phyloP scores from a whole-genome alignment of 2,888 invertebrate genomes.

The Lordiphosa andalusiaca region DNA sequence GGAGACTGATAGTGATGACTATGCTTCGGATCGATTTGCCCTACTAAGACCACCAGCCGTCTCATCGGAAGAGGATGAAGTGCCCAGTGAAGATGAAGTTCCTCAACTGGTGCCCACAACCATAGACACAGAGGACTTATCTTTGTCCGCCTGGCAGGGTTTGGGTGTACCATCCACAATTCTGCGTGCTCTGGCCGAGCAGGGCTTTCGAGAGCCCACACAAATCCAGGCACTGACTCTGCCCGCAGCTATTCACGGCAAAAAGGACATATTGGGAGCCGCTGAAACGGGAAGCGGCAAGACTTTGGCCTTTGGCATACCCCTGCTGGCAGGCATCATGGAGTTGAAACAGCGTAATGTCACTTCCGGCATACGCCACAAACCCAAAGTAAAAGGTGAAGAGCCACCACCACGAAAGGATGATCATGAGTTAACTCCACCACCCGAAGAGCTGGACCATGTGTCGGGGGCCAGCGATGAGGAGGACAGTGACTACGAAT shows the following conservation, averaged over 20 bases:
- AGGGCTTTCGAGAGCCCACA: slow-evolving; percentile 91
- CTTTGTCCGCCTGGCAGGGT: slow-evolving; percentile 83
- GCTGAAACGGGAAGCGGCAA: slow-evolving; percentile 99
- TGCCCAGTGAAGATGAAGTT: slow-evolving; percentile 35
- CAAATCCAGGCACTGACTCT: slow-evolving; percentile 91
- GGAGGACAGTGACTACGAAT: slow-evolving; percentile 50
- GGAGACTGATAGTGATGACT: slow-evolving; percentile 32
- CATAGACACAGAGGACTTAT: slow-evolving; percentile 29
- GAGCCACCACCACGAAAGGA: slow-evolving; percentile 24
- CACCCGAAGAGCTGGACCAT: slow-evolving; percentile 75
- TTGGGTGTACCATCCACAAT: slow-evolving; percentile 85
- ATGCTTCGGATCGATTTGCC: slow-evolving; percentile 64
- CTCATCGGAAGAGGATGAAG: slow-evolving; percentile 42
- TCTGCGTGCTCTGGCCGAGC: slow-evolving; percentile 87
- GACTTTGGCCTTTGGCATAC: slow-evolving; percentile 98
- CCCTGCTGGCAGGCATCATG: slow-evolving; percentile 92
- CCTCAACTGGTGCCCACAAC: slow-evolving; percentile 24
- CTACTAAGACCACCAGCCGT: slow-evolving; percentile 64
- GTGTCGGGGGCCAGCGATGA: slow-evolving; percentile 58
- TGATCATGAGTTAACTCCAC: slow-evolving; percentile 79
- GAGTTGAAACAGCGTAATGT: slow-evolving; percentile 82
- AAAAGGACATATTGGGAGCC: slow-evolving; percentile 96
- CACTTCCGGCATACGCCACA: slow-evolving; percentile 75
- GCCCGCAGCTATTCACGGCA: slow-evolving; percentile 91
- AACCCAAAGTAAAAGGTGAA: slow-evolving; percentile 52